These are phyloP conservation scores for Montipora efflorescens DNA, from an alignment of 64 coral and sea anemone species.

Conservation along the genomic window DNA sequence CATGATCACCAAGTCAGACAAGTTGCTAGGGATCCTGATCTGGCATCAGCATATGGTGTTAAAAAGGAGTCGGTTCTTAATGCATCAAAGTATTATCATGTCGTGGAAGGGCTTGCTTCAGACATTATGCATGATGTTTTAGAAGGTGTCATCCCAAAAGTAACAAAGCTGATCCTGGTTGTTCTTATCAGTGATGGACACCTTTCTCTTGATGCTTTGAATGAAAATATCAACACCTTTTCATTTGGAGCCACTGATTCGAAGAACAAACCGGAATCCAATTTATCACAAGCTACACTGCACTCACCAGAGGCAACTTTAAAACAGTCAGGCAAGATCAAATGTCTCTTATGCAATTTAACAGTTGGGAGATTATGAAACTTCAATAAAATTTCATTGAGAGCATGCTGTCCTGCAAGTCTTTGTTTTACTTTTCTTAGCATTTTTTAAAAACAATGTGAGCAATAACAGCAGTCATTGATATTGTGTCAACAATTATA, in stretches of 20 bases:
- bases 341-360: background rate
- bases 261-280: background rate
- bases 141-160: slow-evolving; percentile 12
- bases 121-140: slow-evolving; percentile 43
- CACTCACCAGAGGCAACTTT: background rate
- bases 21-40: background rate
- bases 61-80: slow-evolving; percentile 18
- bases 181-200: background rate
- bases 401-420: background rate
- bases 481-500: no score
- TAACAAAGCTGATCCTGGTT: background rate
- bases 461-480: no score
- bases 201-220: background rate
- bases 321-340: background rate
- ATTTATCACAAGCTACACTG: background rate
- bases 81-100: slow-evolving; percentile 18
- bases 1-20: background rate
- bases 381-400: background rate
- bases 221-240: slow-evolving; percentile 1
- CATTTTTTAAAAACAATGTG: no score
- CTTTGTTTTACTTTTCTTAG: background rate
- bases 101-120: slow-evolving; percentile 25
- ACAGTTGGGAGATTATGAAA: background rate
- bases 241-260: slow-evolving; percentile 2
- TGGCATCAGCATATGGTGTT: slow-evolving; percentile 11